Evolutionary conservation across 2,888 invertebrate genomes (phyloP).

Genomic region (Oligia fasciuncula): DNA sequence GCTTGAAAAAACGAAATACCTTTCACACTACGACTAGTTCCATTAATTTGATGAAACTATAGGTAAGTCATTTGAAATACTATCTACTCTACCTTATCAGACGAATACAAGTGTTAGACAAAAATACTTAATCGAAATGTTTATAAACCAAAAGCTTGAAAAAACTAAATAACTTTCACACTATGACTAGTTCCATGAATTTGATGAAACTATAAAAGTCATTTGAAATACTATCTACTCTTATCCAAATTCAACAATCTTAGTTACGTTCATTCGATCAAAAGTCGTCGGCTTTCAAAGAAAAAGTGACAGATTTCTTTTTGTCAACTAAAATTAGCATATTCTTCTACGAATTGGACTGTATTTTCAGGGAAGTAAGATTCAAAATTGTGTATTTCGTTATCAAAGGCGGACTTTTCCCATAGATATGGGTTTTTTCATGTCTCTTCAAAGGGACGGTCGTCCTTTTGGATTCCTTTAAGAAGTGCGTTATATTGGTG

Average conservation of each 20-base stretch:
- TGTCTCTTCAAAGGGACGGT: slow-evolving; percentile 53
- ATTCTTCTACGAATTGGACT: slow-evolving; percentile 1
- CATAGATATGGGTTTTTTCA: slow-evolving; percentile 58
- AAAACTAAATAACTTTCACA: not conserved
- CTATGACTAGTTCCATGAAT: not conserved
- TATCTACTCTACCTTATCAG: not conserved
- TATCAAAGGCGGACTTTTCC: slow-evolving; percentile 54
- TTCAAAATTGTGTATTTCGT: slow-evolving; percentile 13
- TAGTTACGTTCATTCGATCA: slow-evolving; percentile 48
- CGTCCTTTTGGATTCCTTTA: slow-evolving; percentile 46
- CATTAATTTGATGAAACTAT: not conserved
- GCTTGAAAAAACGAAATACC: not conserved
- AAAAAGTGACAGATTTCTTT: slow-evolving; percentile 62
- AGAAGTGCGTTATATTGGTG: slow-evolving; percentile 60
- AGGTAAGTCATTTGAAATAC: too few species aligned
- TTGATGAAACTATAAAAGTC: not conserved
- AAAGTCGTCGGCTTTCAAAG: slow-evolving; percentile 69
- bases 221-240: slow-evolving; percentile 28
- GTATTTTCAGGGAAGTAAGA: not conserved
- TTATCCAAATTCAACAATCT: slow-evolving; percentile 57
- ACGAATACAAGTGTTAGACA: not conserved
- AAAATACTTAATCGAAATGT: not conserved
- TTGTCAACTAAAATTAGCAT: slow-evolving; percentile 45
- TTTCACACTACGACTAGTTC: not conserved
- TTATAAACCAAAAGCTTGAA: not conserved